Evolutionary conservation across 37 sponge, comb jelly and placozoan species (phyloP).

Genomic region (Haliclona indistincta): DNA sequence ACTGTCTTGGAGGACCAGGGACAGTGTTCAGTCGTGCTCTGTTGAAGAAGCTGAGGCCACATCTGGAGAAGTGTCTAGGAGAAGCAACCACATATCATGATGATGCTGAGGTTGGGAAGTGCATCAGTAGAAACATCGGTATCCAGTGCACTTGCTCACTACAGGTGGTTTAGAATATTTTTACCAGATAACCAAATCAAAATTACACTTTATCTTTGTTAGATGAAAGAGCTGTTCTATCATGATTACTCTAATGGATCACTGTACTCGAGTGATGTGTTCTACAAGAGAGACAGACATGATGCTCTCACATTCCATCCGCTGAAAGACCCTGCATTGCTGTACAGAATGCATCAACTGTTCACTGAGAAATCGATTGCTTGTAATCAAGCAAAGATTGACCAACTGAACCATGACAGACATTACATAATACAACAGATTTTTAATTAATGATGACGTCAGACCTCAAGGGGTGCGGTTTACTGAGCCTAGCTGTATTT

Average conservation of each 20-base stretch:
- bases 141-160: conserved; percentile 72
- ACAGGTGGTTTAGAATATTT: no score
- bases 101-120: conserved; percentile 73
- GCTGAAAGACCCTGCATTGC: conserved; percentile 21
- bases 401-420: no score
- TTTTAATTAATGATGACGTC: no score
- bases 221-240: conserved; percentile 46
- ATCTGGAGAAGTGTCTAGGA: conserved; percentile 45
- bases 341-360: conserved; percentile 66
- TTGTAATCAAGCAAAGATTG: no score
- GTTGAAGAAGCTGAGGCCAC: conserved; percentile 47
- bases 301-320: conserved; percentile 41
- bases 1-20: conserved; percentile 76
- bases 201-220: neutral
- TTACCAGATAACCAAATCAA: neutral
- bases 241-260: conserved; percentile 55
- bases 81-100: conserved; percentile 47
- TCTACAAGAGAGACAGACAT: conserved; percentile 28
- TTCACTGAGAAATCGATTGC: no score
- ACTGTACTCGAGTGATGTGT: conserved; percentile 19
- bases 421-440: no score
- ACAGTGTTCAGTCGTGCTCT: conserved; percentile 59
- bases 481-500: no score
- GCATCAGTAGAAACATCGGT: conserved; percentile 58
- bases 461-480: no score